Percentiles rank a stretch among this genome's conserved stretches.
Conservation (phyloP, 2,113 vertebrate species). For the Dinomys branickii region DNA sequence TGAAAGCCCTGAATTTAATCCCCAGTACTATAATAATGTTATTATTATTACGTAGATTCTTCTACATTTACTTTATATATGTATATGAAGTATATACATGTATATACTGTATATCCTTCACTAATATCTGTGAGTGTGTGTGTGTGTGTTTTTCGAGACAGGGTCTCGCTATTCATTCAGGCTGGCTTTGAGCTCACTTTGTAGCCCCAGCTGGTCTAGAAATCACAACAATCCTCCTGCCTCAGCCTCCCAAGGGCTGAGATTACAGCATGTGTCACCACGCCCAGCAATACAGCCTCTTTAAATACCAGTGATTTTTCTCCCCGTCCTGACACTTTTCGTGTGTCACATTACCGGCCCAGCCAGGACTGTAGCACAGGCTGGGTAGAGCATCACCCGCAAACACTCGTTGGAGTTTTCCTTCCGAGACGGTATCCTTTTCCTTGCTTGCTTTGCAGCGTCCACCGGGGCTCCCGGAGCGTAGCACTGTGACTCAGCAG, state of each 20-base stretch:
- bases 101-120: too few relatives aligned
- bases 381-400: background rate
- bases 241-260: too few relatives aligned
- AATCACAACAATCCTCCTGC: too few relatives aligned
- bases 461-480: background rate
- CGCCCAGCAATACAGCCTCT: background rate
- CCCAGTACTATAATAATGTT: background rate
- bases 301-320: background rate
- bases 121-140: too few relatives aligned
- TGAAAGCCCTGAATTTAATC: background rate
- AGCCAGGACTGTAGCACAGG: background rate
- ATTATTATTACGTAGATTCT: background rate
- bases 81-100: too few relatives aligned
- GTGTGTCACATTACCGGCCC: background rate
- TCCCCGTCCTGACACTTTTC: background rate
- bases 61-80: background rate
- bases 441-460: background rate
- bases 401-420: conserved; percentile 28
- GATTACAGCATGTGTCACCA: too few relatives aligned
- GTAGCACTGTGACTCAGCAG: background rate
- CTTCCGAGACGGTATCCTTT: background rate
- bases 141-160: too few relatives aligned
- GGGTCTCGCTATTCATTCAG: too few relatives aligned
- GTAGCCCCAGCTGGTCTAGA: too few relatives aligned
- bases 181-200: too few relatives aligned